Base-by-base conservation (phyloP, 2,888 invertebrate genomes). In the Myathropa florea region DNA sequence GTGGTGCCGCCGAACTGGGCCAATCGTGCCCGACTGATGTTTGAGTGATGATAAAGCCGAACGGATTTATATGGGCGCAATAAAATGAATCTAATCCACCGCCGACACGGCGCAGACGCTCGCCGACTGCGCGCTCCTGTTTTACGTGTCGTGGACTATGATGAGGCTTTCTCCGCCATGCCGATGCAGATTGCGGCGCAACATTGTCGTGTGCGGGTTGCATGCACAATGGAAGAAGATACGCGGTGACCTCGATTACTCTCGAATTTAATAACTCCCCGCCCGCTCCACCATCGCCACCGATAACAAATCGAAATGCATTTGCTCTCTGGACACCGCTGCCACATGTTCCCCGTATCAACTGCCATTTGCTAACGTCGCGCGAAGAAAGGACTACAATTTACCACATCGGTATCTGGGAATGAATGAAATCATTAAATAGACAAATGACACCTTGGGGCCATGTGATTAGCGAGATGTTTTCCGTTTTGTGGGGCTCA, bases 381-480 rank as follows among this genome's bases (percentile, higher is more conserved):
- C 65, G 64, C 33, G 60, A 18, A 55, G 78, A 75, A 86, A 75
- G 77, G 73, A 23, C 78, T 39, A 59, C 86, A 75, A 82, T 82
- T 82, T 82, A 78, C 86, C 46, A 65, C 73, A 71, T 65, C 55
- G 77, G 75, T 55, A 83, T 46, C 46, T 46, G 46, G 46, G 46
- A 82, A 86, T 83, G 78, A 86, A 86, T 86, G 86, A 86, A 86
- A 86, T 83, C 86, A 83, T 86, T 86, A 86, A 86, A 83, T 83
- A 86, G 86, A 86, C 86, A 86, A 86, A 86, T 83, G 83, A 83
- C 83, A 83, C 86, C 86, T 86, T 78, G 53, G 61, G 78, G 86
- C 78, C 82, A 75, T 79, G 83, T 83, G 86, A 86, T 83, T 86
- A 86, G 86, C 83, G 75, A 86, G 86, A 86, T 67, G 75, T 68